These are phyloP conservation scores for Pseudorasbora parva DNA, from an alignment of 2,113 vertebrate genomes.

Conservation along the genomic window DNA sequence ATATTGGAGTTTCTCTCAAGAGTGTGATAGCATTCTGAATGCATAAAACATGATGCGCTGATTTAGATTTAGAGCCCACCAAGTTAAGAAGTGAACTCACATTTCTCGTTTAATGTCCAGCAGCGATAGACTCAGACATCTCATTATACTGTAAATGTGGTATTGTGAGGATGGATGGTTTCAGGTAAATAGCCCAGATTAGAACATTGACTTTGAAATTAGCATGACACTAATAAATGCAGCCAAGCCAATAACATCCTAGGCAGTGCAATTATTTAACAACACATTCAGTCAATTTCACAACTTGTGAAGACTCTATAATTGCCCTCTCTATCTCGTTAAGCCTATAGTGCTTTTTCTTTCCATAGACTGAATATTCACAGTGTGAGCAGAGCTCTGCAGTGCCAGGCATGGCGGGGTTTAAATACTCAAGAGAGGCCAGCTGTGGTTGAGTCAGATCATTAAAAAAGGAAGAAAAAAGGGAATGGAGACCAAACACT, in stretches of 20 bases:
- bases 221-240: constrained; percentile 26
- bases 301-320: constrained; percentile 38
- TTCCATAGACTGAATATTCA: constrained; percentile 4
- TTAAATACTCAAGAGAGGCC: constrained; percentile 31
- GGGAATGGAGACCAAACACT: constrained; percentile 7
- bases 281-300: constrained; percentile 13
- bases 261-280: constrained; percentile 18
- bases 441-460: constrained; percentile 27
- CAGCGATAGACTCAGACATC: background rate
- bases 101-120: background rate
- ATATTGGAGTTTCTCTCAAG: background rate
- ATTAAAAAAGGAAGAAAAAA: constrained; percentile 24
- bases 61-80: background rate
- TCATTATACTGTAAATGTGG: background rate
- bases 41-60: background rate
- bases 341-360: constrained; percentile 24
- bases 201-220: constrained; percentile 35
- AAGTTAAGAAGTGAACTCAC: background rate
- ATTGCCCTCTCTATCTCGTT: constrained; percentile 29
- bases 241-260: constrained; percentile 6
- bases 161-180: background rate
- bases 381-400: constrained; percentile 1
- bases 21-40: background rate
- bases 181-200: constrained; percentile 40
- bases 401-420: background rate